Evolutionary conservation across 30 jellyfish, hydroid and myxozoan species (phyloP).

Genomic region (Turritopsis dohrnii): DNA sequence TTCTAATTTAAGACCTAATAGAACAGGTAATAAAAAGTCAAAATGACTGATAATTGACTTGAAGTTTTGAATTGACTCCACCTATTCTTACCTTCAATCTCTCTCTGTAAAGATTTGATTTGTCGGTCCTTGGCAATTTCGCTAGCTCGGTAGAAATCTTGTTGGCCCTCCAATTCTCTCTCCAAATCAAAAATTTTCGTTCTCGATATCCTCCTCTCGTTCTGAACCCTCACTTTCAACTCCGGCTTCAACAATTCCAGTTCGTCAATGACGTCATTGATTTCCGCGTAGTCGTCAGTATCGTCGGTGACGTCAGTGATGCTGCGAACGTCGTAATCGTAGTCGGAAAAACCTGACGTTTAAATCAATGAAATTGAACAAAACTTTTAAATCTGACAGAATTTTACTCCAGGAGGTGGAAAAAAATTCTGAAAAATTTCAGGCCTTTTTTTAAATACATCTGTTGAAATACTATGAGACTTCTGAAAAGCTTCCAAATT

Average conservation of each 20-base stretch:
- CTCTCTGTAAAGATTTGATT: constrained; percentile 61
- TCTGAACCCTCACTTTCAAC: constrained; percentile 12
- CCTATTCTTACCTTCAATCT: constrained; percentile 42
- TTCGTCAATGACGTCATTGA: constrained; percentile 30
- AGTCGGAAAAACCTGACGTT: constrained; percentile 27
- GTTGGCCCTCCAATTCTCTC: constrained; percentile 60
- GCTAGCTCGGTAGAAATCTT: constrained; percentile 53
- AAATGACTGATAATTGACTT: no score
- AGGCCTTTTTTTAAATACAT: no score
- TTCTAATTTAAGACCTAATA: constrained; percentile 49
- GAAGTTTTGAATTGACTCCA: no score
- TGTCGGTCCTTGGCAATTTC: constrained; percentile 66
- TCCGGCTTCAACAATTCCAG: constrained; percentile 20
- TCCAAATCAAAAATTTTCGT: constrained; percentile 36
- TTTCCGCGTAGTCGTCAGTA: constrained; percentile 23
- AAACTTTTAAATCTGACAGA: background rate
- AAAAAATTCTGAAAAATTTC: no score
- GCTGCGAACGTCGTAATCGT: constrained; percentile 38
- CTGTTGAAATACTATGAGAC: no score
- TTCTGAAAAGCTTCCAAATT: no score
- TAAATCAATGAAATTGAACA: no score
- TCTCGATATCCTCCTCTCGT: constrained; percentile 30
- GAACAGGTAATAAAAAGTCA: no score
- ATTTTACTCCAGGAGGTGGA: no score
- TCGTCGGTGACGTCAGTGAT: constrained; percentile 24